These are phyloP conservation scores for Cryptomyrus ogoouensis DNA, from an alignment of 2,113 vertebrate genomes.

Conservation along the genomic window DNA sequence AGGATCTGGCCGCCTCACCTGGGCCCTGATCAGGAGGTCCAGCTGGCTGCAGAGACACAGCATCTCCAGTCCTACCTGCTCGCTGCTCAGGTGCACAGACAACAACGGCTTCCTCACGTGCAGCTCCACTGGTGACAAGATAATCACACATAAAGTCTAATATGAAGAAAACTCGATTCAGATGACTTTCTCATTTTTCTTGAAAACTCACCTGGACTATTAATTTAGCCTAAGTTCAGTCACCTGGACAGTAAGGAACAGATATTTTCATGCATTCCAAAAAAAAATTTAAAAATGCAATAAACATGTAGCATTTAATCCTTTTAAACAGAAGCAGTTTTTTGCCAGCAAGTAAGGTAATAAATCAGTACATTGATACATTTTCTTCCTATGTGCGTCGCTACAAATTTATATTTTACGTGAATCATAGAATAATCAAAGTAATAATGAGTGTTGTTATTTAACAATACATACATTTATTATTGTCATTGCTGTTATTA, in stretches of 20 bases:
- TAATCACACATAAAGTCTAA: slow-evolving; percentile 2
- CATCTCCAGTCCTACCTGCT: slow-evolving; percentile 71
- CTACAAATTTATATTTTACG: not conserved
- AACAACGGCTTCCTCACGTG: slow-evolving; percentile 64
- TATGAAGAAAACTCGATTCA: not conserved
- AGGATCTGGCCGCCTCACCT: slow-evolving; percentile 51
- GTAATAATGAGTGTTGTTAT: not conserved
- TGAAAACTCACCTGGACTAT: not conserved
- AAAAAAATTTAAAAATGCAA: not conserved
- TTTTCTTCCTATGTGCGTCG: not conserved
- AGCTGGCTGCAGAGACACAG: slow-evolving; percentile 66
- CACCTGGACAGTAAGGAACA: not conserved
- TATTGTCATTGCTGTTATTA: not conserved
- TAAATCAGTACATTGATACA: not conserved
- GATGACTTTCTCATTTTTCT: not conserved
- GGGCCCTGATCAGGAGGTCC: slow-evolving; percentile 67
- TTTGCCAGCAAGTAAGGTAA: not conserved
- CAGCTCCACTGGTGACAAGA: slow-evolving; percentile 55
- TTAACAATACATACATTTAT: not conserved
- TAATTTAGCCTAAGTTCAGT: not conserved
- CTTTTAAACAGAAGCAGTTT: not conserved
- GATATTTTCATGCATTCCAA: not conserved
- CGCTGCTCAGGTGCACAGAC: slow-evolving; percentile 60
- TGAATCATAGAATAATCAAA: not conserved
- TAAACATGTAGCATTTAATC: not conserved